Evolutionary conservation across 2,113 vertebrate species (phyloP).

Genomic region (Misgurnus anguillicaudatus): DNA sequence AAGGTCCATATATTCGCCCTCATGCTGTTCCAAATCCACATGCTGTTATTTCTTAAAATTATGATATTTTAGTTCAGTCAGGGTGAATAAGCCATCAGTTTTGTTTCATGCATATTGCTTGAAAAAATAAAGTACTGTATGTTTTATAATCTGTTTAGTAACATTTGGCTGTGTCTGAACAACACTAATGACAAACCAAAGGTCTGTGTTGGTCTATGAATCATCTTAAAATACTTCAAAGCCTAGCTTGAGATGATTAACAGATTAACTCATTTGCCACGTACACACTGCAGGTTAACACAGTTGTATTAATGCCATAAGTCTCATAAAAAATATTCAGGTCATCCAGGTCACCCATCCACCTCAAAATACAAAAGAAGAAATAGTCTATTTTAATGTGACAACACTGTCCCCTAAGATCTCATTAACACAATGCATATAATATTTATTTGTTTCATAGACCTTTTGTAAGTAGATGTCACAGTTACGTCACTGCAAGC

Average conservation of each 20-base stretch:
- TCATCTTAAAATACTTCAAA: background rate
- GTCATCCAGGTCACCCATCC: too few species aligned
- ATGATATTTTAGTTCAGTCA: too few species aligned
- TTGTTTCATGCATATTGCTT: background rate
- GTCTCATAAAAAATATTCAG: too few species aligned
- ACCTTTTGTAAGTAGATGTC: too few species aligned
- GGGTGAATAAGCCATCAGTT: background rate
- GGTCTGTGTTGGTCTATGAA: background rate
- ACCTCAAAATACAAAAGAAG: background rate
- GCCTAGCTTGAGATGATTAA: slow-evolving; percentile 2
- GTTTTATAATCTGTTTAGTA: background rate
- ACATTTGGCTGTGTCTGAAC: background rate
- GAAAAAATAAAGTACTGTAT: background rate
- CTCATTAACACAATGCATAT: too few species aligned
- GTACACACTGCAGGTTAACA: background rate
- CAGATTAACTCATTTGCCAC: background rate
- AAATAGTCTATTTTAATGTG: background rate
- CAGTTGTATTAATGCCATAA: too few species aligned
- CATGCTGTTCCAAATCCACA: too few species aligned
- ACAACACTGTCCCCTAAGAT: too few species aligned
- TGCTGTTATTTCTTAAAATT: too few species aligned
- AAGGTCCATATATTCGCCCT: too few species aligned
- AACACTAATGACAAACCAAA: background rate
- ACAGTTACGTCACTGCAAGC: too few species aligned
- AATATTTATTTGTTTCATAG: too few species aligned